Evolutionary conservation across 2,888 invertebrate genomes (phyloP), one percentile per base, ranked within the genome.

Genomic region (Drosophila antonietae): DNA sequence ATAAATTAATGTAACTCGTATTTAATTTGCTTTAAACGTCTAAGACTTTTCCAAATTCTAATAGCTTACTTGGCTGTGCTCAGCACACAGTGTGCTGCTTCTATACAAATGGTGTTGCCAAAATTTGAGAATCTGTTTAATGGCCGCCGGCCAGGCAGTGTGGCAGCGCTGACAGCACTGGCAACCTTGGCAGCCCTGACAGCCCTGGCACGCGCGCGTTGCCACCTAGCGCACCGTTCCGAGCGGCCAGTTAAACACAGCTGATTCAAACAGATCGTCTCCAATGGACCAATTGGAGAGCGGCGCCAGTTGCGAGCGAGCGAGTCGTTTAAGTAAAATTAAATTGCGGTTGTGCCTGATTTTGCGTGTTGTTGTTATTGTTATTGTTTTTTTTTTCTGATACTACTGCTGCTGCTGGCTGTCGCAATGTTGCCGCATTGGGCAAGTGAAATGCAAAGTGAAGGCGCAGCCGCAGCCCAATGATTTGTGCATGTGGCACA

Each of bases 391-490:
- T 23, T 44, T 12, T 14, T 20, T 8, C 8, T 41, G 33, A 28
- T 31, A 10, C 23, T 15, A 20, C 35, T 61, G 31, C 41, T 55
- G 44, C 39, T 37, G 43, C 18, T 35, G 20, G 46, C 23, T 47
- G 62, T 61, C 68, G 53, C 53, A 68, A 66, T 62, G 41, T 15
- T 60, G 73, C 51, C 63, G 76, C 72, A 57, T 71, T 71, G 62
- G 39, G 60, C 76, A 65, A 72, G 72, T 65, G 64, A 75, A 76
- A 64, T 72, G 77, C 63, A 70, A 70, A 77, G 79, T 78, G 73
- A 73, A 79, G 80, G 73, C 80, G 79, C 80, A 80, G 73, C 53
- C 72, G 78, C 80, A 75, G 43, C 73, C 56, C 20, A 70, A 53
- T 70, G 60, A 52, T 49, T 57, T 78, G 65, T 70, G 68, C 56